Base-by-base conservation (phyloP, 2,888 invertebrate species). In the Oligia fasciuncula region DNA sequence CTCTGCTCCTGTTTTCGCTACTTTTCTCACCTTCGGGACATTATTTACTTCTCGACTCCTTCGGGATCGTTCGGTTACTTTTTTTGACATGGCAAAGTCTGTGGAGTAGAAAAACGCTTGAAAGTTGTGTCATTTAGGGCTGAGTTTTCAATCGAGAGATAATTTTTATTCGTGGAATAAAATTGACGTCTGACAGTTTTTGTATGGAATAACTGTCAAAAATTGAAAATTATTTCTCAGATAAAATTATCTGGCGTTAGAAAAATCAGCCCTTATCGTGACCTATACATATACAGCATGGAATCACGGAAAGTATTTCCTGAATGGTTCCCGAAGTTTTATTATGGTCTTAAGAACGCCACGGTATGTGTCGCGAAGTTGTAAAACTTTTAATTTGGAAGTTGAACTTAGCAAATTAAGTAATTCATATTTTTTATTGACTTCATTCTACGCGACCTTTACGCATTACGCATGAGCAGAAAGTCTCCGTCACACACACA, bases 41-140 rank as follows among this genome's bases (percentile, higher is more conserved):
- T 71, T 71, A 60, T 43, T 60, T 70, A 57, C 23, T 57, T 17
- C 17, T 60, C 40, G 17, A 40, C 17, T 60, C 4, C 60, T 17
- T 57, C 35, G 70, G 40, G 23, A 70, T 71, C 40, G 57, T 60
- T 40, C 17, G 43, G n/a, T 71, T n/a, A n/a, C 2, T 43, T 62
- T 43, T 71, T 71, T 71, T 62, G 71, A 43, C 71, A 71, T 71
- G n/a, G 43, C 19, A 4, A 71, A n/a, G 8, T 71, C 71, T 71
- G 71, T 29, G 62, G 19, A 62, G n/a, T 19, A n/a, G 17, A 19
- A 62, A 43, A 11, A 43, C n/a, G 11, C 6, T 40, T 43, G 6
- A 62, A 35, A 8, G 2, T 19, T 51, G 14, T 35, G 69, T 35
- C 8, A 69, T 69, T 49, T 9, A 40, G 40, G 40, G 29, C 29